Conservation (phyloP, 2,797 vertebrate genomes). For the Denticeps clupeoides region DNA sequence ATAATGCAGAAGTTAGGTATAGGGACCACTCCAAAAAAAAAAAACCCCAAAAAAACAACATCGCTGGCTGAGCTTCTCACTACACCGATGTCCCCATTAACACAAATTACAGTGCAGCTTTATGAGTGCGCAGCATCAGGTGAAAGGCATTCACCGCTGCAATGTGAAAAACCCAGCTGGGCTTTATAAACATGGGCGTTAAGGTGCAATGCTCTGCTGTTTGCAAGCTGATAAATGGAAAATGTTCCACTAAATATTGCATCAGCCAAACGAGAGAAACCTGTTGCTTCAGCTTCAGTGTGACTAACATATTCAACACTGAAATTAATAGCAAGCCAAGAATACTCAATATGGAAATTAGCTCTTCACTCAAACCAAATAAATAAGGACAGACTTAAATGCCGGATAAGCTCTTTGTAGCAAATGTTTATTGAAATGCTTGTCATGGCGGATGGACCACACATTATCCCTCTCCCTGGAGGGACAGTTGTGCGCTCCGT, state of each 20-base stretch:
- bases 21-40: too few relatives aligned
- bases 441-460: conserved; percentile 9
- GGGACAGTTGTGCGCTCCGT: background rate
- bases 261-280: conserved; percentile 20
- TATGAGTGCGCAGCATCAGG: conserved; percentile 43
- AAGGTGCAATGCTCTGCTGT: conserved; percentile 42
- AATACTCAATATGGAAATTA: too few relatives aligned
- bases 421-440: background rate
- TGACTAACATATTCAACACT: too few relatives aligned
- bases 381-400: too few relatives aligned
- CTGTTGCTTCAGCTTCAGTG: conserved; percentile 34
- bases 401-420: background rate
- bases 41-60: conserved; percentile 10
- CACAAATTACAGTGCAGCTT: conserved; percentile 48
- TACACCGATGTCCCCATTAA: conserved; percentile 41
- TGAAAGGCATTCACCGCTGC: conserved; percentile 50
- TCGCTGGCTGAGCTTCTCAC: conserved; percentile 37
- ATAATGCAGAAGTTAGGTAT: too few relatives aligned
- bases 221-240: conserved; percentile 45
- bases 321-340: too few relatives aligned
- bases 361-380: too few relatives aligned
- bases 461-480: background rate
- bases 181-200: conserved; percentile 48
- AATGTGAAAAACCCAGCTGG: conserved; percentile 57
- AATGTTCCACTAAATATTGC: conserved; percentile 31